A percentile compares a stretch with the other conserved stretches of the same genome.
phyloP scores from a whole-genome alignment of 2,888 invertebrate genomes.

The Noctua janthe region DNA sequence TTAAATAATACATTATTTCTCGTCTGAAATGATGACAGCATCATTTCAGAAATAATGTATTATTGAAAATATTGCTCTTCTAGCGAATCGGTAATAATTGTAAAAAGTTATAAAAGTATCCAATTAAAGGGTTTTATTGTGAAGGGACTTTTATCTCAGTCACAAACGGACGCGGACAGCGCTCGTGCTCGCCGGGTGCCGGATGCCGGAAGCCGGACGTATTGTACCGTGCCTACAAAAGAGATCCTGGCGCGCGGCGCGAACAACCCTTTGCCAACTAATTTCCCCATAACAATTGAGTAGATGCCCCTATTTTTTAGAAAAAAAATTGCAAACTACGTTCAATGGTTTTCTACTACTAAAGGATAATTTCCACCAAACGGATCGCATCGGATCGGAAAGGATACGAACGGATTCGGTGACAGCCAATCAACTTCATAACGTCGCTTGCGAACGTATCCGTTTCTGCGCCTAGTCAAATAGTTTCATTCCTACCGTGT shows the following conservation, averaged over 20 bases:
- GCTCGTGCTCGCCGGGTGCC: neutral
- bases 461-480: too few relatives aligned
- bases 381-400: too few relatives aligned
- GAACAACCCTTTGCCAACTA: neutral
- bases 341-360: neutral
- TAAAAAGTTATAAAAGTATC: neutral
- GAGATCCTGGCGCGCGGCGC: neutral
- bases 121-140: conserved; percentile 36
- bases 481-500: too few relatives aligned
- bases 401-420: too few relatives aligned
- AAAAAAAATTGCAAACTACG: neutral
- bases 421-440: too few relatives aligned
- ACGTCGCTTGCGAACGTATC: too few relatives aligned
- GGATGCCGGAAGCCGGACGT: neutral
- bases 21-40: neutral
- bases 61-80: neutral
- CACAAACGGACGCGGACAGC: neutral
- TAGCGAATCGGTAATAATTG: neutral
- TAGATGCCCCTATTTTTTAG: conserved; percentile 3
- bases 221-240: conserved; percentile 6
- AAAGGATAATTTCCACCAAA: too few relatives aligned
- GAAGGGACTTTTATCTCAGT: conserved; percentile 10
- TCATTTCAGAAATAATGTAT: too few relatives aligned
- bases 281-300: neutral
- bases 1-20: neutral